phyloP scores from a whole-genome alignment of 2,797 vertebrate genomes.

The Limosa lapponica region DNA sequence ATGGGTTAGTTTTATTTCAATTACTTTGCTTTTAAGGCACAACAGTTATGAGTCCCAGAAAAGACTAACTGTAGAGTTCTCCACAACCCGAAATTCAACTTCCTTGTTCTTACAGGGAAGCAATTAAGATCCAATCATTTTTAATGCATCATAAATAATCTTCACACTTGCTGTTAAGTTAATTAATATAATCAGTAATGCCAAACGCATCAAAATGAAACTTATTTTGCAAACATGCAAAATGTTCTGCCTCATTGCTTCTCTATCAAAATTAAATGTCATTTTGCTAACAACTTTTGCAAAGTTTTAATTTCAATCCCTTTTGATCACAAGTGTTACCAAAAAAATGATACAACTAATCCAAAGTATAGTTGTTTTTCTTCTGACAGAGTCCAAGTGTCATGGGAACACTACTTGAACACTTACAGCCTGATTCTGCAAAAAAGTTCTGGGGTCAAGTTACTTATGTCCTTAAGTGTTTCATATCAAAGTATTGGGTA shows the following conservation, averaged over 20 bases:
- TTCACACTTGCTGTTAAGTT: slow-evolving; percentile 77
- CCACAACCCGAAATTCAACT: slow-evolving; percentile 61
- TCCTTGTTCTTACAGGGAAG: slow-evolving; percentile 67
- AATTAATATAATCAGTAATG: slow-evolving; percentile 80
- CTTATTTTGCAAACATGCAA: slow-evolving; percentile 76
- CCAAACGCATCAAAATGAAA: slow-evolving; percentile 75
- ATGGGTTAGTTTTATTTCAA: not conserved
- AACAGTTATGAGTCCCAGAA: slow-evolving; percentile 25
- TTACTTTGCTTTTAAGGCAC: slow-evolving; percentile 22
- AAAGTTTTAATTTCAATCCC: slow-evolving; percentile 55
- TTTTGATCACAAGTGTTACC: not conserved
- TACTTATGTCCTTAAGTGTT: slow-evolving; percentile 26
- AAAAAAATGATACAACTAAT: not conserved
- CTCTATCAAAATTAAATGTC: slow-evolving; percentile 67
- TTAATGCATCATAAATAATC: slow-evolving; percentile 77
- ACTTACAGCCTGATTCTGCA: slow-evolving; percentile 21
- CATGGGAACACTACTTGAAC: not conserved
- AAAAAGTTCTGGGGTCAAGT: slow-evolving; percentile 35
- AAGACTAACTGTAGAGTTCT: slow-evolving; percentile 3
- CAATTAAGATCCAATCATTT: slow-evolving; percentile 76
- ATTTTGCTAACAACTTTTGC: slow-evolving; percentile 67
- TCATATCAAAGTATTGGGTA: slow-evolving; percentile 29
- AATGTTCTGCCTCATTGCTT: slow-evolving; percentile 70
- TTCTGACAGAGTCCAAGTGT: not conserved
- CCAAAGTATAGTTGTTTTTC: not conserved